phyloP scores from a whole-genome alignment of 1,140 invertebrate genomes.

The Hylyphantes graminicola region DNA sequence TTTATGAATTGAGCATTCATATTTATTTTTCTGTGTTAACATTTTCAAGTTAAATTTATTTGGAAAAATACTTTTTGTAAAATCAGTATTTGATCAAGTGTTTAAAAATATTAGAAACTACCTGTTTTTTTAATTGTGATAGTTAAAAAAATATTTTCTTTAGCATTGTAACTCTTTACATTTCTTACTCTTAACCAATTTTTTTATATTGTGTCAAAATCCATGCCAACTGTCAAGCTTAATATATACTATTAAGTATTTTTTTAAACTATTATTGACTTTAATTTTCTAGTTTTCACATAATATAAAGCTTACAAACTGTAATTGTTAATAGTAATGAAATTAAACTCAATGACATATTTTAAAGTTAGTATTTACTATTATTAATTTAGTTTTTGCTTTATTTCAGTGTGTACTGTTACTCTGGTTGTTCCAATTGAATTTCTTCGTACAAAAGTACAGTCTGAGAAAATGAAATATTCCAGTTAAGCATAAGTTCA shows the following conservation, averaged over 20 bases:
- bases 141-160: conserved; percentile 48
- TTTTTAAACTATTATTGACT: neutral
- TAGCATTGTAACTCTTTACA: neutral
- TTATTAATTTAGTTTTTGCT: neutral
- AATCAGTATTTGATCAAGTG: too few relatives aligned
- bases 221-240: neutral
- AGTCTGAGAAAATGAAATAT: conserved; percentile 70
- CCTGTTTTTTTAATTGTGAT: neutral
- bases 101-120: too few relatives aligned
- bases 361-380: neutral
- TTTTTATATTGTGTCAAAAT: neutral
- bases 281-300: neutral
- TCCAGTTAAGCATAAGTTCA: conserved; percentile 57
- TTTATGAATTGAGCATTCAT: too few relatives aligned
- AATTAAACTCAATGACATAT: neutral
- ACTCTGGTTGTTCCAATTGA: conserved; percentile 71
- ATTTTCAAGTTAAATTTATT: too few relatives aligned
- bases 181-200: neutral
- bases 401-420: conserved; percentile 67
- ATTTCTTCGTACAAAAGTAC: conserved; percentile 72
- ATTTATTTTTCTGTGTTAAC: too few relatives aligned
- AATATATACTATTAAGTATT: neutral
- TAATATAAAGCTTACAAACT: conserved; percentile 3
- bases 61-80: too few relatives aligned
- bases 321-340: neutral